phyloP scores from a whole-genome alignment of 2,888 invertebrate genomes.

The Esperia sulphurella region DNA sequence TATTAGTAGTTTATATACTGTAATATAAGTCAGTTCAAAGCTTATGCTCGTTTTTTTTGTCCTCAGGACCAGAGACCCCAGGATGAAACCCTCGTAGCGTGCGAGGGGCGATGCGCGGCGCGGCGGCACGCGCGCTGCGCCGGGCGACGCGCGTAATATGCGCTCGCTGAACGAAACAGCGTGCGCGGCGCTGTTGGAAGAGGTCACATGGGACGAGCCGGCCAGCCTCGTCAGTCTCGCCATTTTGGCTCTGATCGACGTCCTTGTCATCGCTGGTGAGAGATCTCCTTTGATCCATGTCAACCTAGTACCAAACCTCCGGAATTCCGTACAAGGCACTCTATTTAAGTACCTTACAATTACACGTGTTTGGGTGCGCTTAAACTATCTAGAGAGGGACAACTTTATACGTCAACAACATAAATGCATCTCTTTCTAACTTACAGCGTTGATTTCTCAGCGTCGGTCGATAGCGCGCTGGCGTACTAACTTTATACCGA shows the following conservation, averaged over 20 bases:
- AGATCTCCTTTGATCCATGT: background rate
- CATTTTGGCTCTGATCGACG: conserved; percentile 89
- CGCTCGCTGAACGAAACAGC: conserved; percentile 89
- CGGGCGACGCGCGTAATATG: conserved; percentile 76
- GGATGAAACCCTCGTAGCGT: conserved; percentile 21
- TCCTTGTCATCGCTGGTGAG: conserved; percentile 90
- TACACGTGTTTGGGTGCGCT: too few relatives aligned
- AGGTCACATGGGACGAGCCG: conserved; percentile 91
- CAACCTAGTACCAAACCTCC: too few relatives aligned
- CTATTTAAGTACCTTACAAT: too few relatives aligned
- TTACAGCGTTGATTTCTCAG: too few relatives aligned
- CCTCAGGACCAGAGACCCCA: background rate
- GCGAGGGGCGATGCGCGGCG: conserved; percentile 48
- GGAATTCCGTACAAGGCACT: too few relatives aligned
- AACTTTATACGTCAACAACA: too few relatives aligned
- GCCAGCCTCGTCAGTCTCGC: conserved; percentile 87
- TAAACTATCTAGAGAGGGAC: too few relatives aligned
- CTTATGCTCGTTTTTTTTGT: background rate
- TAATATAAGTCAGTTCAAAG: background rate
- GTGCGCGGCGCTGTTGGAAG: conserved; percentile 89
- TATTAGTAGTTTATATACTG: background rate
- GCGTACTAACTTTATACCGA: too few relatives aligned
- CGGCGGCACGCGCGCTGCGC: conserved; percentile 46
- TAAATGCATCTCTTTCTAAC: too few relatives aligned
- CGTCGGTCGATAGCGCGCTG: too few relatives aligned